phyloP scores from a whole-genome alignment of 2,113 vertebrate species.

The Hyperoodon ampullatus region DNA sequence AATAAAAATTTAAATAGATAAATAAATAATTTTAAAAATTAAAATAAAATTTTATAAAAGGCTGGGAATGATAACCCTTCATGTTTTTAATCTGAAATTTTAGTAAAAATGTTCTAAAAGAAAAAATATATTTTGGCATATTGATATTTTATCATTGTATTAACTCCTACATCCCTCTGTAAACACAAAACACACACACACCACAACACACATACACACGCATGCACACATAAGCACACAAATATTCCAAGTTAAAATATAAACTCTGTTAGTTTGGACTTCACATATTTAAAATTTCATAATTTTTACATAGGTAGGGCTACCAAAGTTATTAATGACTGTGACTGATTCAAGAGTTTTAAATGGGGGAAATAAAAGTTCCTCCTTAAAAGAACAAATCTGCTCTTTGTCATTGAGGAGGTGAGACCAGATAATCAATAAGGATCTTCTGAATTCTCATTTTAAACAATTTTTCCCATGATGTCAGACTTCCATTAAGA shows the following conservation, averaged over 20 bases:
- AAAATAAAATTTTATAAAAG: neutral
- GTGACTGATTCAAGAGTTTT: neutral
- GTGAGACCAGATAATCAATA: neutral
- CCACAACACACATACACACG: too few relatives aligned
- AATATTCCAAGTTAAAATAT: conserved; percentile 19
- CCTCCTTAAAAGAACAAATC: neutral
- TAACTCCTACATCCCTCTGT: neutral
- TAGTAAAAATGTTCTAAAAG: neutral
- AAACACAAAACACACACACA: neutral
- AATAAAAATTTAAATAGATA: too few relatives aligned
- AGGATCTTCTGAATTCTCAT: neutral
- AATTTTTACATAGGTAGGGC: neutral
- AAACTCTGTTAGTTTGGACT: neutral
- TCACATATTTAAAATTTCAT: neutral
- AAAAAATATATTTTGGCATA: neutral
- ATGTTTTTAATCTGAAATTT: neutral
- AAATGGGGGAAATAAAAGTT: neutral
- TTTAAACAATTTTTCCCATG: neutral
- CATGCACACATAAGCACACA: neutral
- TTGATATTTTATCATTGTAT: neutral
- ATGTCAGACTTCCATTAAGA: neutral
- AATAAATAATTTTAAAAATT: too few relatives aligned
- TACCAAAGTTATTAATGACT: neutral
- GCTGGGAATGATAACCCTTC: neutral
- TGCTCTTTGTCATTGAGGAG: neutral